Conservation (phyloP, 1,140 invertebrate species). For the Halictus rubicundus region DNA sequence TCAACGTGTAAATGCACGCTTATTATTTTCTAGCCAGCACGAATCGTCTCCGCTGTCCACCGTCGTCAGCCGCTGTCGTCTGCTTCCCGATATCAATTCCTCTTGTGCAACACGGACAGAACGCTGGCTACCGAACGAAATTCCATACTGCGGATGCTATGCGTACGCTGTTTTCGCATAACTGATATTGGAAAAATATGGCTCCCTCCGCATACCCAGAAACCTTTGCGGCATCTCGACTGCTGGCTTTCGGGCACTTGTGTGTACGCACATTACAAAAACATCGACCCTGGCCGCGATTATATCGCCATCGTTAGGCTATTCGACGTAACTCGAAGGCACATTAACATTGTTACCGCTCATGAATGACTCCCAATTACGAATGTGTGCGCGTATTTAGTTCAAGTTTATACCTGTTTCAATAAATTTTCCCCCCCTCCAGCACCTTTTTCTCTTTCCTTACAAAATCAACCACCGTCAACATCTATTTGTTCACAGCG, state of each 20-base stretch:
- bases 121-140: slow-evolving; percentile 42
- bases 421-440: not conserved
- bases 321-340: slow-evolving; percentile 31
- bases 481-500: not conserved
- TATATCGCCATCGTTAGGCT: slow-evolving; percentile 56
- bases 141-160: slow-evolving; percentile 63
- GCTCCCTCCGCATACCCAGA: slow-evolving; percentile 78
- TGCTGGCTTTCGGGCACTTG: slow-evolving; percentile 64
- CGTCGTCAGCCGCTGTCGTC: slow-evolving; percentile 28
- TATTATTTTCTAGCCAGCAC: slow-evolving; percentile 46
- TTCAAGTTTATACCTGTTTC: not conserved
- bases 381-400: not conserved
- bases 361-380: slow-evolving; percentile 1
- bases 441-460: not conserved
- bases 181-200: slow-evolving; percentile 78
- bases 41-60: slow-evolving; percentile 12
- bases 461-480: not conserved
- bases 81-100: slow-evolving; percentile 43
- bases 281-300: slow-evolving; percentile 58
- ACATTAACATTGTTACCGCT: slow-evolving; percentile 46
- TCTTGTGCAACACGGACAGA: slow-evolving; percentile 40
- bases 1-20: slow-evolving; percentile 31
- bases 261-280: slow-evolving; percentile 61
- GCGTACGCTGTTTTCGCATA: slow-evolving; percentile 74
- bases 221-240: slow-evolving; percentile 74